phyloP scores from a whole-genome alignment of 2,888 invertebrate genomes.

The Argynnis bischoffii region DNA sequence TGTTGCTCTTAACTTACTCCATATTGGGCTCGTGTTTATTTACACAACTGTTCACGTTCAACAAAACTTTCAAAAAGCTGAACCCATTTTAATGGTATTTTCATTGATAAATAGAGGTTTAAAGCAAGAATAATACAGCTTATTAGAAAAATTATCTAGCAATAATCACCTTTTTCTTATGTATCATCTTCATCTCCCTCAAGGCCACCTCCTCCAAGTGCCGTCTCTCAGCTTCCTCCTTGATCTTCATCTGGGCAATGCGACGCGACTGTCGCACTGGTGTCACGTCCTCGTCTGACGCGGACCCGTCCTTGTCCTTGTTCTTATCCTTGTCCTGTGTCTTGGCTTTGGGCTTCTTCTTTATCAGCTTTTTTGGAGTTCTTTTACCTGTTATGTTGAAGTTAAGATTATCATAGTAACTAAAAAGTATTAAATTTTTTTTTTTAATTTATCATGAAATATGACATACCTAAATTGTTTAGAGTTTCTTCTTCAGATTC shows the following conservation, averaged over 20 bases:
- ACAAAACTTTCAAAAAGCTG: too few relatives aligned
- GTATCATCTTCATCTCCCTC: conserved; percentile 85
- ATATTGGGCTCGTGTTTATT: too few relatives aligned
- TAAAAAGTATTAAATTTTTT: too few relatives aligned
- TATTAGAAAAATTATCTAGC: neutral
- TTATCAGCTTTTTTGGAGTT: conserved; percentile 60
- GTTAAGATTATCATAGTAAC: too few relatives aligned
- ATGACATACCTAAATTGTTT: conserved; percentile 66
- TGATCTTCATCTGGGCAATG: conserved; percentile 93
- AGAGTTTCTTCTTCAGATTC: conserved; percentile 78
- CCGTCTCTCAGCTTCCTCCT: conserved; percentile 90
- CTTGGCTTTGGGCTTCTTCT: conserved; percentile 54
- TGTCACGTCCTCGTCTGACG: conserved; percentile 57
- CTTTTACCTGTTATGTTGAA: conserved; percentile 58
- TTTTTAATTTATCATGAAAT: neutral
- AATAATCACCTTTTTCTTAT: conserved; percentile 74
- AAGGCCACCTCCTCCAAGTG: conserved; percentile 89
- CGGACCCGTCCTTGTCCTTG: conserved; percentile 45
- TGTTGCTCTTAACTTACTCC: too few relatives aligned
- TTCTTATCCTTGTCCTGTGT: conserved; percentile 48
- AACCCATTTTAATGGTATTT: too few relatives aligned
- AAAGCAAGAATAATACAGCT: neutral
- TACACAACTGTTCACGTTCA: too few relatives aligned
- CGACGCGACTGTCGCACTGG: conserved; percentile 90
- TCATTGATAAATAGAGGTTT: too few relatives aligned